phyloP scores from a whole-genome alignment of 2,113 vertebrate species.

The Podiceps cristatus region DNA sequence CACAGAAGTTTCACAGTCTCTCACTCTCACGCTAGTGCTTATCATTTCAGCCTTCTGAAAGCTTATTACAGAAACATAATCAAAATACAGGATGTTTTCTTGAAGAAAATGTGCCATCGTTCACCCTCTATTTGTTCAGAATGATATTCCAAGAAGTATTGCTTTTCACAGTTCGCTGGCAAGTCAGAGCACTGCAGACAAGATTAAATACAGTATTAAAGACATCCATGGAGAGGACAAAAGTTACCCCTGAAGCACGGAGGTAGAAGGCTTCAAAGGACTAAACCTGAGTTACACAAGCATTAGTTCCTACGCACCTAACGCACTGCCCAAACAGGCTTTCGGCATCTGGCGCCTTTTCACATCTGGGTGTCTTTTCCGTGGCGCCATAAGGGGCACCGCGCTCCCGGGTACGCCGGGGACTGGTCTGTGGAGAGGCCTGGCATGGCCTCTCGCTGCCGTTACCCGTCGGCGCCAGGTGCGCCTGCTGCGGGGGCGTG shows the following conservation, averaged over 20 bases:
- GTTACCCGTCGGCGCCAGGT: neutral
- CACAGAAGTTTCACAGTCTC: neutral
- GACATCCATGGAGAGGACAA: neutral
- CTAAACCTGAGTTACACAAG: slow-evolving; percentile 43
- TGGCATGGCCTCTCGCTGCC: neutral
- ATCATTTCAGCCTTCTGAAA: neutral
- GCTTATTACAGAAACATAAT: neutral
- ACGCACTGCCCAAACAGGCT: neutral
- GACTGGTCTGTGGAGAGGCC: neutral
- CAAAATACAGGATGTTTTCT: neutral
- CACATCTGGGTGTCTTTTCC: neutral
- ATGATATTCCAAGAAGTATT: neutral
- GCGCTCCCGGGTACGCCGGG: neutral
- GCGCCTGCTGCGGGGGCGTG: neutral
- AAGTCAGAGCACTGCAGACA: neutral
- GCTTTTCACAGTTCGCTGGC: neutral
- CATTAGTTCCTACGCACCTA: neutral
- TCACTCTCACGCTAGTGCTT: neutral
- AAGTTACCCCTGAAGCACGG: slow-evolving; percentile 17
- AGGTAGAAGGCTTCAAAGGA: slow-evolving; percentile 49
- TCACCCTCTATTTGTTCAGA: neutral
- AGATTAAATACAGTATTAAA: neutral
- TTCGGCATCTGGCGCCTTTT: neutral
- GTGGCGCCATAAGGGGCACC: neutral
- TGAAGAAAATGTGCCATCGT: neutral